Evolutionary conservation across 2,797 vertebrate species (phyloP).

Genomic region (Chelidonichthys spinosus): DNA sequence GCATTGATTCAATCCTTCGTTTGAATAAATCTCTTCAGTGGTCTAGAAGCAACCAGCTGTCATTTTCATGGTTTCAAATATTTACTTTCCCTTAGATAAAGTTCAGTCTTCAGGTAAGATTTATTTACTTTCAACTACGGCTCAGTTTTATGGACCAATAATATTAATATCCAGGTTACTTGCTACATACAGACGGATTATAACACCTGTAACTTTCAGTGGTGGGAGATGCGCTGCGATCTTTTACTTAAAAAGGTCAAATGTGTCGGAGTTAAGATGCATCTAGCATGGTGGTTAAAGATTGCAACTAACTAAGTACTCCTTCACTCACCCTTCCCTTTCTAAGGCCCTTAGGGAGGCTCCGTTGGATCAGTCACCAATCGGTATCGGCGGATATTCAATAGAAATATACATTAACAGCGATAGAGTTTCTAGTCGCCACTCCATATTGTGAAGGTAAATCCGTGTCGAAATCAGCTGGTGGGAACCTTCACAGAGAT

Average conservation of each 20-base stretch:
- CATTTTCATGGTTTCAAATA: conserved; percentile 26
- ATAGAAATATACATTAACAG: too few species aligned
- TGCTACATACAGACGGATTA: not conserved
- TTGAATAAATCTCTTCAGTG: conserved; percentile 18
- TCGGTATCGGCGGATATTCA: too few species aligned
- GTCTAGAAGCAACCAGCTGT: conserved; percentile 18
- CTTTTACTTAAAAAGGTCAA: not conserved
- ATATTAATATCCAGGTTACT: conserved; percentile 9
- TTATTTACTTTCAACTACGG: conserved; percentile 22
- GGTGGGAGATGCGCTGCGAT: not conserved
- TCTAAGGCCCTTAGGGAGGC: too few species aligned
- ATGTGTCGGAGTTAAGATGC: not conserved
- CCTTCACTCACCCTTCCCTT: not conserved
- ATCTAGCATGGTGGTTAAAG: not conserved
- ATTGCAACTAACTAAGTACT: not conserved
- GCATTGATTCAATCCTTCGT: not conserved
- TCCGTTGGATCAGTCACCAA: too few species aligned
- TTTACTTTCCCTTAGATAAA: conserved; percentile 35
- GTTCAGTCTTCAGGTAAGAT: conserved; percentile 18
- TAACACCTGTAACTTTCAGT: not conserved
- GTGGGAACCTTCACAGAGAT: too few species aligned
- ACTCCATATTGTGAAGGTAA: too few species aligned
- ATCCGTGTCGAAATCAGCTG: too few species aligned
- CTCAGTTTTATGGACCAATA: conserved; percentile 27
- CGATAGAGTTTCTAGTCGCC: too few species aligned